These are phyloP conservation scores for Onychomys leucogaster DNA, from an alignment of 2,797 vertebrate species.

Conservation along the genomic window DNA sequence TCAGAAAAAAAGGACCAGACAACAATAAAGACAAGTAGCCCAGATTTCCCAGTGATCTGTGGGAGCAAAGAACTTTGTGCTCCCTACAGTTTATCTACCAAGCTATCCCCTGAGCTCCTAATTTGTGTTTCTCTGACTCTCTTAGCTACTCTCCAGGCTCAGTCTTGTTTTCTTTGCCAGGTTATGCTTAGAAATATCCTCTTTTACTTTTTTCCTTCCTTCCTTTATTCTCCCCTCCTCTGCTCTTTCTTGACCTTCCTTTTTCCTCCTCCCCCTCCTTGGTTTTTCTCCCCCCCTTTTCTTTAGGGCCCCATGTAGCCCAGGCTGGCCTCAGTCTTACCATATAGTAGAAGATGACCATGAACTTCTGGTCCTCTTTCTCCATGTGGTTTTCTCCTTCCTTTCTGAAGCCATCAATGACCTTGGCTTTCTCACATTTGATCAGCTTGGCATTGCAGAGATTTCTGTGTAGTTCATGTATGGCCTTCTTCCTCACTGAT, in stretches of 20 bases:
- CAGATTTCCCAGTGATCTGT: not conserved
- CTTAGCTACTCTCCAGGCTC: not conserved
- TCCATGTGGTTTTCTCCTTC: not conserved
- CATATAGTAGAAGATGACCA: not conserved
- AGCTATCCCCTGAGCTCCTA: not conserved
- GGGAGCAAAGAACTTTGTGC: not conserved
- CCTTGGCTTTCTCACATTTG: not conserved
- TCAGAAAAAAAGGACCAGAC: too few species aligned
- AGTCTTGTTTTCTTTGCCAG: not conserved
- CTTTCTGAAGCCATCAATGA: not conserved
- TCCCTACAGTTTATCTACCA: not conserved
- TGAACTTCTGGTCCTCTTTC: not conserved
- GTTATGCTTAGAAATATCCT: not conserved
- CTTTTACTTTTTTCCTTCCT: not conserved
- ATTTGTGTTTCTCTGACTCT: not conserved
- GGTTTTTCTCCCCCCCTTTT: not conserved
- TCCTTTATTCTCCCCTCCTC: not conserved
- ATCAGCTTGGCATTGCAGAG: not conserved
- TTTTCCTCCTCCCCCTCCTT: not conserved
- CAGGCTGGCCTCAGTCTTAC: not conserved
- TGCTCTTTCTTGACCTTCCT: not conserved
- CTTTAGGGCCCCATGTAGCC: not conserved
- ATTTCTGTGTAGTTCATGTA: not conserved
- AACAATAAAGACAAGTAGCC: too few species aligned
- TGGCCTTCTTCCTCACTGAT: not conserved